Evolutionary conservation across 2,888 invertebrate species (phyloP).

Genomic region (Agapostemon virescens): DNA sequence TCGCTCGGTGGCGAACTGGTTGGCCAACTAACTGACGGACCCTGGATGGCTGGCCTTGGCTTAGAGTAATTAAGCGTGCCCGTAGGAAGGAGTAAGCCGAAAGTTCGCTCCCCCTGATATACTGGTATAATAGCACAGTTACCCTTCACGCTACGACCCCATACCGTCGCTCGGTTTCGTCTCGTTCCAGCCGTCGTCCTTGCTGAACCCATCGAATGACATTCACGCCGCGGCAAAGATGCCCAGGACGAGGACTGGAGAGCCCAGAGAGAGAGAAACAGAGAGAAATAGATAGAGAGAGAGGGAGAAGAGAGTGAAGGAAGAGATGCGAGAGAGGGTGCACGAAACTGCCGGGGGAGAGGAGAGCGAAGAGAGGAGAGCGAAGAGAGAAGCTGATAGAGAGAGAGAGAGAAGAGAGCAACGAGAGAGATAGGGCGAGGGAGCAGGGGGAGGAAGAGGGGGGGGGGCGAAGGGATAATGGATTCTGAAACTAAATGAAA

Average conservation of each 20-base stretch:
- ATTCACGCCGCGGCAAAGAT: conserved; percentile 46
- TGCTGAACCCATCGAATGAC: conserved; percentile 54
- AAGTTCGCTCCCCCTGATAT: conserved; percentile 54
- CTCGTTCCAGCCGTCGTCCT: conserved; percentile 29
- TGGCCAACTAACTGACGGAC: conserved; percentile 43
- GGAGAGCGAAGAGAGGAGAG: conserved; percentile 66
- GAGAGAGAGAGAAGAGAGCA: not conserved
- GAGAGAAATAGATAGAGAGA: too few relatives aligned
- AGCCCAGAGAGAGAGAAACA: not conserved
- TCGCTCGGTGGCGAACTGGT: conserved; percentile 2
- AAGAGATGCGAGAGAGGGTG: conserved; percentile 37
- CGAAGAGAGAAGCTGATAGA: conserved; percentile 17
- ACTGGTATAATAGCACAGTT: conserved; percentile 20
- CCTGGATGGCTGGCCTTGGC: conserved; percentile 54
- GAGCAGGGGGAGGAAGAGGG: not conserved
- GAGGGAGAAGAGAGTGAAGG: conserved; percentile 48
- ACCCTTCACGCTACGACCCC: conserved; percentile 6
- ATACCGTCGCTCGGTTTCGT: conserved; percentile 13
- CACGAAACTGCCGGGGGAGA: conserved; percentile 7
- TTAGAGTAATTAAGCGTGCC: conserved; percentile 63
- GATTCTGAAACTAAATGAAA: conserved; percentile 78
- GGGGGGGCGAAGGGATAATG: conserved; percentile 71
- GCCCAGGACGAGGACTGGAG: not conserved
- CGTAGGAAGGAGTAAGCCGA: conserved; percentile 51
- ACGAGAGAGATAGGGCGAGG: not conserved